Conservation (phyloP, 2,113 vertebrate genomes). For the Odontophorus gujanensis region DNA sequence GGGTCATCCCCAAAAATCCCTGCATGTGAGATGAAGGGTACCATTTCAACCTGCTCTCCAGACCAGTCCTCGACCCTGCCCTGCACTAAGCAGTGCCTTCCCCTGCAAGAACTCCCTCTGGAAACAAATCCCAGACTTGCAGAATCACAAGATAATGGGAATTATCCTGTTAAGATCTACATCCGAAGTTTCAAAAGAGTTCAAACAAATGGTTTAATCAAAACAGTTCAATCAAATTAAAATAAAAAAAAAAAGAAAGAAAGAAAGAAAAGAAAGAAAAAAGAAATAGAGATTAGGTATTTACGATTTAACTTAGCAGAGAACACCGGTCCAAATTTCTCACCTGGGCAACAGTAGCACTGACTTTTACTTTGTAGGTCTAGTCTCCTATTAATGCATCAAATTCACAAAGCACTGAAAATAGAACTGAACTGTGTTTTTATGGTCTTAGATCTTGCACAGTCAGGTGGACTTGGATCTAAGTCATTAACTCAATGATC, state of each 20-base stretch:
- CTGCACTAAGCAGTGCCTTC: neutral
- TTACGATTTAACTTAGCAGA: neutral
- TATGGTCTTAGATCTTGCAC: neutral
- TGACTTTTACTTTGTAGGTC: neutral
- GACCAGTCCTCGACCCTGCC: neutral
- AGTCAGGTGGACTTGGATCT: neutral
- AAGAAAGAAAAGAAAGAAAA: neutral
- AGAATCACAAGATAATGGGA: neutral
- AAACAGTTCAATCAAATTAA: neutral
- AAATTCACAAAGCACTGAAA: neutral
- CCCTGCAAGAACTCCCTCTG: neutral
- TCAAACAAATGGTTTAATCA: neutral
- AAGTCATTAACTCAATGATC: slow-evolving; percentile 37
- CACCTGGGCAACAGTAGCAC: neutral
- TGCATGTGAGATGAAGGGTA: neutral
- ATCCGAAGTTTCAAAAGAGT: neutral
- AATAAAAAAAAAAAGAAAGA: neutral
- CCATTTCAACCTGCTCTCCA: neutral
- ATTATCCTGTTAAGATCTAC: neutral
- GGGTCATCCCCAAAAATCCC: slow-evolving; percentile 12
- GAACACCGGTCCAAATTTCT: neutral
- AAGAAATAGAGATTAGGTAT: neutral
- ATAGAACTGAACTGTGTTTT: neutral
- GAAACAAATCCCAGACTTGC: neutral
- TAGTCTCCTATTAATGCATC: neutral